Conservation (phyloP, 2,797 vertebrate species). For the Intellagama lesueurii region DNA sequence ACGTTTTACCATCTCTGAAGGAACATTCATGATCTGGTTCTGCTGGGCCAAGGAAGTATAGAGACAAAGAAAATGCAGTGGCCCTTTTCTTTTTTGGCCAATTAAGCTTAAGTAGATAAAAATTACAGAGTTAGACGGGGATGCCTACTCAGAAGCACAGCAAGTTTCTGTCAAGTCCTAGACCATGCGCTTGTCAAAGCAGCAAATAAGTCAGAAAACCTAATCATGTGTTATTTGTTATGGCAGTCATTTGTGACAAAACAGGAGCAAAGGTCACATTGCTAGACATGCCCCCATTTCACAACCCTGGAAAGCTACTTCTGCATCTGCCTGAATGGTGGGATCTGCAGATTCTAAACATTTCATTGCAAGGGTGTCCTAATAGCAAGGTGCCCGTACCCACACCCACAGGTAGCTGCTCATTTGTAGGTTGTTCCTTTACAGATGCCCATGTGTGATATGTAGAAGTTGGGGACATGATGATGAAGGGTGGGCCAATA, state of each 20-base stretch:
- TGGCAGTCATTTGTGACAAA: neutral
- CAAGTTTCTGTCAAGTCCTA: no score
- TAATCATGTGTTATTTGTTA: neutral
- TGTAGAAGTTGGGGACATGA: no score
- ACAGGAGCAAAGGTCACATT: no score
- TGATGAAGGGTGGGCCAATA: no score
- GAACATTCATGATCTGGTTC: neutral
- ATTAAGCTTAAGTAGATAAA: neutral
- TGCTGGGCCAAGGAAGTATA: neutral
- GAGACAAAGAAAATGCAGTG: neutral
- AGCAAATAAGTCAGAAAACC: neutral
- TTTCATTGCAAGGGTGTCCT: no score
- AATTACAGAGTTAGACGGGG: neutral
- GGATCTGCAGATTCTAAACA: no score
- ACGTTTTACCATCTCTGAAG: neutral
- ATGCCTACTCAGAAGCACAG: neutral
- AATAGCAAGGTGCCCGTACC: no score
- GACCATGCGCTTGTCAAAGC: neutral
- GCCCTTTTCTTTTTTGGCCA: neutral
- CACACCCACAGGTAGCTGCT: no score
- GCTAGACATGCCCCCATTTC: neutral
- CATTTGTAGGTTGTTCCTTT: no score
- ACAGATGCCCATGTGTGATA: no score
- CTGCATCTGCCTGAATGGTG: no score
- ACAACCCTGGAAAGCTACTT: neutral